These are phyloP conservation scores for Emydoidea blandingii DNA, from an alignment of 2,797 vertebrate genomes.

Conservation along the genomic window DNA sequence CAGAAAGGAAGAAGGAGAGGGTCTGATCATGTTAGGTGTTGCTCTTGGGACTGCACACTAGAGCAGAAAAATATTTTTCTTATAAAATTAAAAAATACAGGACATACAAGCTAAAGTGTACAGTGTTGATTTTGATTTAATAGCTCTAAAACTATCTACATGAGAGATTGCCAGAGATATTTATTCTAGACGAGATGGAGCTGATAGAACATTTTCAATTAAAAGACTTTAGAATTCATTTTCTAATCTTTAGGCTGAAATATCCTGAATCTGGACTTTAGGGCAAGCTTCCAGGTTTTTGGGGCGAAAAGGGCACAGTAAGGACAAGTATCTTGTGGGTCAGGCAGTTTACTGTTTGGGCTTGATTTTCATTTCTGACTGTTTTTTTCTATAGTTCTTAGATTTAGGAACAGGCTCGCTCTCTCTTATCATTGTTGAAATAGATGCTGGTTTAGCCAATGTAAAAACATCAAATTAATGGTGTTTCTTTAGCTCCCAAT, in stretches of 20 bases:
- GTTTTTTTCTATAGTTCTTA: neutral
- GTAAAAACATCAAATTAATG: neutral
- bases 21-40: neutral
- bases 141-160: neutral
- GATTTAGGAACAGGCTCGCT: neutral
- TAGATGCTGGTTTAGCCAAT: neutral
- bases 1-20: neutral
- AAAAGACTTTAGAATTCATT: slow-evolving; percentile 3
- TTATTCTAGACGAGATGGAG: neutral
- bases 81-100: neutral
- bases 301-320: neutral
- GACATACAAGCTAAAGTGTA: fast-evolving
- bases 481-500: neutral
- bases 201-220: neutral
- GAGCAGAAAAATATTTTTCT: neutral
- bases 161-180: neutral
- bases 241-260: neutral
- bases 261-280: neutral
- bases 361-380: neutral
- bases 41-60: neutral
- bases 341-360: neutral
- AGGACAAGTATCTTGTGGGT: neutral
- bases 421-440: neutral
- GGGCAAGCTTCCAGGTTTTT: neutral
- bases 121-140: neutral